phyloP scores from a whole-genome alignment of 2,888 invertebrate genomes.

The Leptinotarsa juncta region DNA sequence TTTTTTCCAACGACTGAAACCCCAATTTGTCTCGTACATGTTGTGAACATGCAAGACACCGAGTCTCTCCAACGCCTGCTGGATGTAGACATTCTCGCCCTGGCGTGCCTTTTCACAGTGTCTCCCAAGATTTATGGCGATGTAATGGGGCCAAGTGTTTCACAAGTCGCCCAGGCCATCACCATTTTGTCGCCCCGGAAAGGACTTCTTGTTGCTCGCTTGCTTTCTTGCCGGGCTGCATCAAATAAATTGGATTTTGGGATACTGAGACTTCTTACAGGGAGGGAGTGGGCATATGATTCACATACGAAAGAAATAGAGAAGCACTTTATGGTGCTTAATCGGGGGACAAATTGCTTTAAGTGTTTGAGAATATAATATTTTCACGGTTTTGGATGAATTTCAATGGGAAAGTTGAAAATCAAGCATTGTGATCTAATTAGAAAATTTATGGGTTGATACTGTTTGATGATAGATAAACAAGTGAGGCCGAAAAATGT shows the following conservation, averaged over 20 bases:
- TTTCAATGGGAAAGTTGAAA: too few species aligned
- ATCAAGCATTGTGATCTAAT: too few species aligned
- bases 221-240: slow-evolving; percentile 44
- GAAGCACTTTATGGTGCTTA: too few species aligned
- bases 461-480: too few species aligned
- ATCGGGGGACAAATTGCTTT: too few species aligned
- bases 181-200: slow-evolving; percentile 69
- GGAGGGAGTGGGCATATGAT: neutral
- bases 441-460: too few species aligned
- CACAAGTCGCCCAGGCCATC: slow-evolving; percentile 72
- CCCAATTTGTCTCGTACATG: slow-evolving; percentile 63
- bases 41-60: slow-evolving; percentile 58
- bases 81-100: slow-evolving; percentile 61
- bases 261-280: slow-evolving; percentile 37
- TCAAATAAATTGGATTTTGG: slow-evolving; percentile 66
- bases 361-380: too few species aligned
- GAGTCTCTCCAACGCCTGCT: slow-evolving; percentile 35
- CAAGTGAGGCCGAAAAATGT: too few species aligned
- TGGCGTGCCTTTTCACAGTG: slow-evolving; percentile 52
- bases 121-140: slow-evolving; percentile 70
- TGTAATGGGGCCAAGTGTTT: slow-evolving; percentile 74
- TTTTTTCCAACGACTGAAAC: slow-evolving; percentile 37
- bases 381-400: too few species aligned
- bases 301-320: too few species aligned
- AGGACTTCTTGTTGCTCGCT: slow-evolving; percentile 60